Evolutionary conservation across 2,797 vertebrate species (phyloP), one percentile per base, ranked within the genome.

Genomic region (Moxostoma hubbsi): DNA sequence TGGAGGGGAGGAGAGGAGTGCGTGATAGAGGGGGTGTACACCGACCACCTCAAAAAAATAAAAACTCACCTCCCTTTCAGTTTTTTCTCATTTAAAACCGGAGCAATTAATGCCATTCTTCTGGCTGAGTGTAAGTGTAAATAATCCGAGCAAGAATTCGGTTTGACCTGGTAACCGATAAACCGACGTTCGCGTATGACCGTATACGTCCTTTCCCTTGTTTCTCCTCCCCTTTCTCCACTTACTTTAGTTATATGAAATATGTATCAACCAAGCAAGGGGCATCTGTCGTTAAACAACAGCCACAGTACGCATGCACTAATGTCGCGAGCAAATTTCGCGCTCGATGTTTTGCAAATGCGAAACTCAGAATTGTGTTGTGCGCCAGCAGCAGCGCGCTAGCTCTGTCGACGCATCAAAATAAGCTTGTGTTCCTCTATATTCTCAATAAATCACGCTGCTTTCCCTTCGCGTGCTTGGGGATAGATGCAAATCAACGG

Each of bases 181-280:
- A 90, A 89, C 87, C 88, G 90, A 91, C 88, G 91, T 92, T 77
- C 80, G 92, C 91, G 90, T 92, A 90, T 92, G 93, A 92, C 92
- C 91, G 90, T 92, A 90, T 83, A 89, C 92, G 92, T 94, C 92
- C 92, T 89, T 87, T 81, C 89, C 55, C 78, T 73, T 82, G 84
- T 89, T 89, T 92, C 92, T 92, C 90, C 91, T 90, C 90, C 92
- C 89, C 90, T 93, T 90, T 91, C 90, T 93, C 90, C 79, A 72
- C 84, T 36, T 36, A 36, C 36, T 77, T 91, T 73, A 75, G 11
- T 63, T 65, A 15, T 75, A 75, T 59, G 88, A 89, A 81, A 84
- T 81, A 83, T 86, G 89, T 65, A 75, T 66, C 88, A 85, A 53
- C 87, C 86, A 46, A 62, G 66, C 59, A 64, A 66, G 85, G 83